These are phyloP conservation scores for Chelidonichthys spinosus DNA, from an alignment of 2,797 vertebrate species.

Conservation along the genomic window DNA sequence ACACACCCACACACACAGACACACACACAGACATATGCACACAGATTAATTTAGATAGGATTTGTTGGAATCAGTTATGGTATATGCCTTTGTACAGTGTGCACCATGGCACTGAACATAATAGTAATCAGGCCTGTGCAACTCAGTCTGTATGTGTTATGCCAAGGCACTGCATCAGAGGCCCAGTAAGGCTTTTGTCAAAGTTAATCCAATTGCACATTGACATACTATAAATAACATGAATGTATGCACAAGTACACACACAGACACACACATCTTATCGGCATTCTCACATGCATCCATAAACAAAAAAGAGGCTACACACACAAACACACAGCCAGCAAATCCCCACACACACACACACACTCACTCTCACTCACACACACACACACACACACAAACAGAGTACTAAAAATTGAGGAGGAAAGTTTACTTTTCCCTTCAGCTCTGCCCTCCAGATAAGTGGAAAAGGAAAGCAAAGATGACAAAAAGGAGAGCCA, in stretches of 20 bases:
- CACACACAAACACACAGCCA: not conserved
- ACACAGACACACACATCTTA: not conserved
- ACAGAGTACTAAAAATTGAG: constrained; percentile 21
- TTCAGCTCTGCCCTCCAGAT: constrained; percentile 14
- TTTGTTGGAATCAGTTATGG: not conserved
- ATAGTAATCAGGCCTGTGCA: constrained; percentile 22
- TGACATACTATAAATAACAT: constrained; percentile 46
- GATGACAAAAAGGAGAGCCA: constrained; percentile 6
- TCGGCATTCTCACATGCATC: not conserved
- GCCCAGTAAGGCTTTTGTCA: constrained; percentile 14
- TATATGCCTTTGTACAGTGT: not conserved
- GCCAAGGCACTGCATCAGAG: constrained; percentile 17
- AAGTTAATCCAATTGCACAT: constrained; percentile 41
- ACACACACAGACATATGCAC: not conserved
- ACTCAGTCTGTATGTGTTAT: constrained; percentile 1
- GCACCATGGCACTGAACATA: not conserved
- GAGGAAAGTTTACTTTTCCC: constrained; percentile 40
- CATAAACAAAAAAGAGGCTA: constrained; percentile 13
- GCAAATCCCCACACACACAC: not conserved
- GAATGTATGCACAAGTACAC: constrained; percentile 3
- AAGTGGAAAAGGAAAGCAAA: constrained; percentile 34
- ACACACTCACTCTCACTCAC: not conserved
- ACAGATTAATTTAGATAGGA: not conserved
- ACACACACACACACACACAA: not conserved
- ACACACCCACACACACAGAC: not conserved